A percentile compares a stretch with the other conserved stretches of the same genome.
Evolutionary conservation across 1,140 invertebrate species (phyloP).

Genomic region (Saxidomus purpurata): DNA sequence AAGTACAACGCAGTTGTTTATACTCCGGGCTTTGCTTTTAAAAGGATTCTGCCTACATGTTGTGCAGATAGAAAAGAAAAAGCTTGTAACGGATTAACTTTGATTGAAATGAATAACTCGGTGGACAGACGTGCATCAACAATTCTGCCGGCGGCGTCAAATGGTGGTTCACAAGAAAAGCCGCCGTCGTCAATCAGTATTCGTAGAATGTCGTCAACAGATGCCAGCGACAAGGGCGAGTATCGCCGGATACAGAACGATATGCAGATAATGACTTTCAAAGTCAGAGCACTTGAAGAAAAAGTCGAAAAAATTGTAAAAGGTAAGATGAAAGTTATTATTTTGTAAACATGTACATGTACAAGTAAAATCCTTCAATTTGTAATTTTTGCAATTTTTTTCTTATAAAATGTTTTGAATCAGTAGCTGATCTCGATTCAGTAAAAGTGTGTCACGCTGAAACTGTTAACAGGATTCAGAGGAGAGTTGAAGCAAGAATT

Average conservation of each 20-base stretch:
- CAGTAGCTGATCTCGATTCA: too few relatives aligned
- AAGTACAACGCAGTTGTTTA: neutral
- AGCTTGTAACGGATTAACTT: neutral
- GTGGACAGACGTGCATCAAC: neutral
- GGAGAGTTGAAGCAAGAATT: too few relatives aligned
- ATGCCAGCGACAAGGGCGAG: neutral
- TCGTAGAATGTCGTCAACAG: neutral
- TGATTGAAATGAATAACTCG: neutral
- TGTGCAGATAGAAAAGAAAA: neutral
- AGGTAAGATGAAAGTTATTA: slow-evolving; percentile 21
- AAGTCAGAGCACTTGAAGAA: slow-evolving; percentile 48
- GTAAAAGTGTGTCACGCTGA: too few relatives aligned
- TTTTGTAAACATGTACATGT: too few relatives aligned
- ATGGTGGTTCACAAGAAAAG: neutral
- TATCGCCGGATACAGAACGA: slow-evolving; percentile 42
- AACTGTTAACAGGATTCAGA: too few relatives aligned
- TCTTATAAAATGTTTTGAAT: too few relatives aligned
- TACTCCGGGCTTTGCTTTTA: neutral
- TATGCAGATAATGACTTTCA: slow-evolving; percentile 44
- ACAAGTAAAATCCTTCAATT: too few relatives aligned
- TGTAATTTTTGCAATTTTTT: too few relatives aligned
- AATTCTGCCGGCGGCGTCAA: neutral
- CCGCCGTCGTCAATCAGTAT: neutral
- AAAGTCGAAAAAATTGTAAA: slow-evolving; percentile 54
- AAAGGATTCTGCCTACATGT: neutral